Base-by-base conservation (phyloP, 2,113 vertebrate genomes). In the Colius striatus region DNA sequence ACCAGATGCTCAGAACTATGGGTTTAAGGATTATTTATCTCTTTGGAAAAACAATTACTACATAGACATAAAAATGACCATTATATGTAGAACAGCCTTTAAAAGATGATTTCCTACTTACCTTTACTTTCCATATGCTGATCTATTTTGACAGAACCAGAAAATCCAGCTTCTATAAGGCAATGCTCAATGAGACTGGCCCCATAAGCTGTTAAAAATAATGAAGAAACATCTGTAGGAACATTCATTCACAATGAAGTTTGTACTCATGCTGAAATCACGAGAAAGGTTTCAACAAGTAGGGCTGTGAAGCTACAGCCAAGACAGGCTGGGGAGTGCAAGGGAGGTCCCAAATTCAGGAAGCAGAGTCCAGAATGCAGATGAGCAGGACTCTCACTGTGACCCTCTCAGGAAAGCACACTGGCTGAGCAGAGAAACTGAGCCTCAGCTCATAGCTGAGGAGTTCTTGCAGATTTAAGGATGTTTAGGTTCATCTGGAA, bases 111-210 rank as follows among this genome's bases (percentile, higher is more conserved):
- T 13, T 79, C 23, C 38, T 61, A 81, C 95, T 57, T 91, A 98
- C 98, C 98, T 97, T 97, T 96, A 38, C 96, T 97, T 96, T 98
- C 98, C 86, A 97, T 97, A 57, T 98, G 97, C 77, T 96, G 93
- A 93, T 99, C 98, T 65, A 98, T 86, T 98, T 98, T 99, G 87
- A 98, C 89, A 74, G 94, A 97, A 66, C 98, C 98, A 22, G 98
- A 67, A 76, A 99, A 98, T 81, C 99, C 99, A 26, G 92, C 97
- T 97, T 99, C 98, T 84, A 99, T 98, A 78, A 99, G 98, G 97
- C 99, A 99, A 94, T 99, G 99, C 79, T 99, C 99, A 11, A 99
- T 99, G 43, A 99, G 97, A 62, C 99, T 98, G 62, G 98, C 98
- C 70, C 99, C 99, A 60, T 99, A 99, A 17, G 99, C 99, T 99